Evolutionary conservation across 2,797 vertebrate species (phyloP).

Genomic region (Taenioides sp.): DNA sequence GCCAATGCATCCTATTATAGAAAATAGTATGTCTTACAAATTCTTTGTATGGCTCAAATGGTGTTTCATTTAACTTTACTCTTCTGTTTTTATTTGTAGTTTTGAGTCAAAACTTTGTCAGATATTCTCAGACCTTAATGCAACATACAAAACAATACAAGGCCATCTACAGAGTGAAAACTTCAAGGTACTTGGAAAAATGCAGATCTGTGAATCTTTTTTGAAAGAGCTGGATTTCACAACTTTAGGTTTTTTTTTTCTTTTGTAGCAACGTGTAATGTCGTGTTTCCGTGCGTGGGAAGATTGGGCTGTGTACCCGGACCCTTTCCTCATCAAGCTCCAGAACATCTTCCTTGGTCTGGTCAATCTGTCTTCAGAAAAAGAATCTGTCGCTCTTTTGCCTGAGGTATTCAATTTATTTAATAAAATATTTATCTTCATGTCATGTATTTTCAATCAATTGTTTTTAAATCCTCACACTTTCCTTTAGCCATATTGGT

Average conservation of each 20-base stretch:
- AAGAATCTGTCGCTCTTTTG: constrained; percentile 66
- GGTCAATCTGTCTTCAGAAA: constrained; percentile 90
- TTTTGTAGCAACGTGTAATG: constrained; percentile 94
- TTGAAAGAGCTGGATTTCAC: neutral
- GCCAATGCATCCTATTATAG: constrained; percentile 98
- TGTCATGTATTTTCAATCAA: too few relatives aligned
- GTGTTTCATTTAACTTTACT: neutral
- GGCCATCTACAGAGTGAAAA: constrained; percentile 97
- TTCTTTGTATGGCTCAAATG: neutral
- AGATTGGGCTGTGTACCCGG: constrained; percentile 98
- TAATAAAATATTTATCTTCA: neutral
- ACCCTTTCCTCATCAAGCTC: constrained; percentile 96
- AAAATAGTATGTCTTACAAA: constrained; percentile 91
- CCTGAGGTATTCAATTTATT: constrained; percentile 44
- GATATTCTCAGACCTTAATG: constrained; percentile 96
- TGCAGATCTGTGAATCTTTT: neutral
- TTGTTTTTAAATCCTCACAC: neutral
- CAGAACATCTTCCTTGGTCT: constrained; percentile 99
- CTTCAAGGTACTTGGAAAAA: constrained; percentile 86
- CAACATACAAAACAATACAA: constrained; percentile 97
- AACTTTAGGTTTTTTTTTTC: neutral
- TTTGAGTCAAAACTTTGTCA: constrained; percentile 98
- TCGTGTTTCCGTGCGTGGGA: constrained; percentile 98
- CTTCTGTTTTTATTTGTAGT: constrained; percentile 68
- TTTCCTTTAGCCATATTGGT: neutral